These are phyloP conservation scores for Microtus montanus DNA, from an alignment of 2,113 vertebrate genomes.

Conservation along the genomic window DNA sequence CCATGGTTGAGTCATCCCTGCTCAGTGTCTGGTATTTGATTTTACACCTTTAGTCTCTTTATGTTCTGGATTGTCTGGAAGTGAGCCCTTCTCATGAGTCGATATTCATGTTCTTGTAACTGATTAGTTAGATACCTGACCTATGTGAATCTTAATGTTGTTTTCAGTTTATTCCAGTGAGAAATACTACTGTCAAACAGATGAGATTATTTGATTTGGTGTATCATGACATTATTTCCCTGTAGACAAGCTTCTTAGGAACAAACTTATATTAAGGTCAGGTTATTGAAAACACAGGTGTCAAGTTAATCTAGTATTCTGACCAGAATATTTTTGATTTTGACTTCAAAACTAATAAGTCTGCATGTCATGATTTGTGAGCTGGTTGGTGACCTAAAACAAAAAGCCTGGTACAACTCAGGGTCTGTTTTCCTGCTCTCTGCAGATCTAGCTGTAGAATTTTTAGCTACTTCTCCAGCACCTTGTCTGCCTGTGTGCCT, in stretches of 20 bases:
- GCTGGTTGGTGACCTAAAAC: too few relatives aligned
- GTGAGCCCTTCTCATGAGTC: neutral
- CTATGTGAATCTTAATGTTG: neutral
- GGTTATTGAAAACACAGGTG: slow-evolving; percentile 34
- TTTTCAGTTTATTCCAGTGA: slow-evolving; percentile 61
- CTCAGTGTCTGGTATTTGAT: slow-evolving; percentile 23
- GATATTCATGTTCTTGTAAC: neutral
- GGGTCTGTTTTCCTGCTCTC: too few relatives aligned
- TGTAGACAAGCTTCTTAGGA: slow-evolving; percentile 49
- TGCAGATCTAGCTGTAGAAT: too few relatives aligned
- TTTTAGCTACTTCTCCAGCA: too few relatives aligned
- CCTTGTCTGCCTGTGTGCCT: too few relatives aligned
- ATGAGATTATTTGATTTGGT: slow-evolving; percentile 52
- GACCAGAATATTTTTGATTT: neutral
- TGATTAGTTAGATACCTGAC: neutral
- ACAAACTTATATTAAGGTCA: slow-evolving; percentile 37
- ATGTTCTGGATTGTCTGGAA: neutral
- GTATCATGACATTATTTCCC: slow-evolving; percentile 24
- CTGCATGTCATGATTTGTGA: too few relatives aligned
- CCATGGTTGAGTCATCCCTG: neutral
- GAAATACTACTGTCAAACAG: slow-evolving; percentile 51
- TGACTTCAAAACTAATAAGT: too few relatives aligned
- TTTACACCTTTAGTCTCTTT: slow-evolving; percentile 24
- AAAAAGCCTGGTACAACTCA: too few relatives aligned
- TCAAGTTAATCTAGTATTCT: slow-evolving; percentile 32